Evolutionary conservation across 2,797 vertebrate genomes (phyloP).

Genomic region (Synanceia verrucosa): DNA sequence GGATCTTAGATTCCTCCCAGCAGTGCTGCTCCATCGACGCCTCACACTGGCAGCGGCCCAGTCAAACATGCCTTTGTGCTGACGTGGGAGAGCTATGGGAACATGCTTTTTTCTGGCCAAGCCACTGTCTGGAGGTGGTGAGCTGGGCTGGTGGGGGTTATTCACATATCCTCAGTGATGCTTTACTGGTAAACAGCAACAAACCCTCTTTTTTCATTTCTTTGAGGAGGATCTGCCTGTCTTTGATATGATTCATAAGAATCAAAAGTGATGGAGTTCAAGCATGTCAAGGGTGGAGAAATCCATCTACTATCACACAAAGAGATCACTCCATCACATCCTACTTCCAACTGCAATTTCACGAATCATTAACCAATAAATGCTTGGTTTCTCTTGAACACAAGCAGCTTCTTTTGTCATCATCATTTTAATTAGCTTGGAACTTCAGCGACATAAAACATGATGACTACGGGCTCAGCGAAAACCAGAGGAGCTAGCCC

Average conservation of each 20-base stretch:
- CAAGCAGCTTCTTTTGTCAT: slow-evolving; percentile 24
- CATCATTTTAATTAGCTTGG: slow-evolving; percentile 30
- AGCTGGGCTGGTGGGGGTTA: slow-evolving; percentile 48
- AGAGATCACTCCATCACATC: slow-evolving; percentile 15
- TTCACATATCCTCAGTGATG: slow-evolving; percentile 57
- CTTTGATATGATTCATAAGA: background rate
- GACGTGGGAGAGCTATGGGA: slow-evolving; percentile 76
- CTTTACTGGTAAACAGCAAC: slow-evolving; percentile 35
- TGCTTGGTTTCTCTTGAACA: slow-evolving; percentile 30
- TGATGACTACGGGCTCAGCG: background rate
- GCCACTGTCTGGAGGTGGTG: slow-evolving; percentile 50
- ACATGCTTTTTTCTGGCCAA: slow-evolving; percentile 70
- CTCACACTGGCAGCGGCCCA: slow-evolving; percentile 69
- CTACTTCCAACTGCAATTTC: slow-evolving; percentile 41
- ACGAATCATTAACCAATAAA: slow-evolving; percentile 56
- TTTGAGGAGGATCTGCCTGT: background rate
- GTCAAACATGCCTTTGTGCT: slow-evolving; percentile 81
- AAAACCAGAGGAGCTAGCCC: background rate
- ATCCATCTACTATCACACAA: background rate
- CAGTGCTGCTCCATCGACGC: slow-evolving; percentile 50
- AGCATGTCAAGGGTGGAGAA: background rate
- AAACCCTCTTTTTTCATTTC: slow-evolving; percentile 2
- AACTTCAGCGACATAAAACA: slow-evolving; percentile 16
- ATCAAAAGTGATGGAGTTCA: background rate
- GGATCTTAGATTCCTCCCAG: slow-evolving; percentile 68